Percentiles rank a stretch among this genome's conserved stretches.
Conservation (phyloP, 1,140 invertebrate genomes). For the Gerris buenoi region DNA sequence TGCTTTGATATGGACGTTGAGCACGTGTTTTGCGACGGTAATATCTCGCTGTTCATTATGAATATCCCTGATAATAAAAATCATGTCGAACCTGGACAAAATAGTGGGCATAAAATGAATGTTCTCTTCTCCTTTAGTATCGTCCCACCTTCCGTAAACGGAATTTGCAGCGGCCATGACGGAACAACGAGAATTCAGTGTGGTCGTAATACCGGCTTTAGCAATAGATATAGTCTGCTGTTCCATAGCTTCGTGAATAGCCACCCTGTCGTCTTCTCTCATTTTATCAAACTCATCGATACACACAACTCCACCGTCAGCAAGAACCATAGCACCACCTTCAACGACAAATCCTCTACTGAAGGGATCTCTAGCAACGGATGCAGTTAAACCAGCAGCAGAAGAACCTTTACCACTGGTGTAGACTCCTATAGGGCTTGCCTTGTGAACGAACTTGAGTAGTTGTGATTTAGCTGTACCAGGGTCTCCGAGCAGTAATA, state of each 20-base stretch:
- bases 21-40: conserved; percentile 90
- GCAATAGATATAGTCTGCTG: conserved; percentile 99
- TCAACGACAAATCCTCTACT: conserved; percentile 95
- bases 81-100: conserved; percentile 99
- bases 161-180: conserved; percentile 97
- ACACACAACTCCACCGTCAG: conserved; percentile 97
- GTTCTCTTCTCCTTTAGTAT: conserved; percentile 94
- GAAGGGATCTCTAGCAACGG: conserved; percentile 83
- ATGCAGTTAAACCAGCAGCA: conserved; percentile 95
- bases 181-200: conserved; percentile 93
- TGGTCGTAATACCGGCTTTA: conserved; percentile 98
- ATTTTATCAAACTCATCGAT: conserved; percentile 99
- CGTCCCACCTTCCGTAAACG: conserved; percentile 97
- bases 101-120: conserved; percentile 99
- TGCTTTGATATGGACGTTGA: conserved; percentile 88
- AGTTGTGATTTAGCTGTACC: conserved; percentile 98
- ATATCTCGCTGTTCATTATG: conserved; percentile 80
- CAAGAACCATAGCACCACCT: conserved; percentile 98
- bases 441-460: conserved; percentile 93
- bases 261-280: conserved; percentile 96
- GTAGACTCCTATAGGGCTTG: conserved; percentile 90
- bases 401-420: conserved; percentile 98
- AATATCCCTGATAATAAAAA: conserved; percentile 97
- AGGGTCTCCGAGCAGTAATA: conserved; percentile 90
- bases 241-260: conserved; percentile 99